Base-by-base conservation (phyloP, 2,113 vertebrate species). In the Daboia siamensis region DNA sequence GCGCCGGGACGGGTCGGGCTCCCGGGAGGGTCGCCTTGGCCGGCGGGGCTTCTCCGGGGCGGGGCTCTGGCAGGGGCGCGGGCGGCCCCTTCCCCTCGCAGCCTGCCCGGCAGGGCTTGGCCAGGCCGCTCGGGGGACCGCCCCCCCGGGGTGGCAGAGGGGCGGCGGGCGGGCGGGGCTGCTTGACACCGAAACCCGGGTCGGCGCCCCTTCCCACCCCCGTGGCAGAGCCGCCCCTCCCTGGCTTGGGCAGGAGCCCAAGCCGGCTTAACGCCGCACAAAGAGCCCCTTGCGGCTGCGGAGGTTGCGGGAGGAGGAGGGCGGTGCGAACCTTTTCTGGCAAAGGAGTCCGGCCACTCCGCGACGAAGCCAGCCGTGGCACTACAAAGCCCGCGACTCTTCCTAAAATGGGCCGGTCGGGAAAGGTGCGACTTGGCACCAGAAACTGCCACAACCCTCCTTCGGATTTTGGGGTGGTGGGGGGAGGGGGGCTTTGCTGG, bases 91-190 rank as follows among this genome's bases (percentile, higher is more conserved):
- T 21, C 74, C 74, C 33, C 74, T 6, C 20, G 3, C 0, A 39
- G 74, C 33, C 33, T 80, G 29, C 74, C 69, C 20, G 48, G 84
- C 12, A 6, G 4, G 39, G 80, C n/a, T 85, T 23, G 7, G 56
- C 21, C 21, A 23, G 56, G 7, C 56, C 56, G 56, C 0, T 21
- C 21, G 6, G 57, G 57, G 23, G 23, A 24, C 10, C 57, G 57
- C 57, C 21, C 23, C 24, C 0, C 7, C 23, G 23, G 23, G 57
- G 1, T 3, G 1, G n/a, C n/a, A n/a, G n/a, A n/a, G n/a, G n/a
- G n/a, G n/a, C n/a, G 57, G 59, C 7, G 48, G 48, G 48, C 6
- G 48, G 5, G 48, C 8, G 48, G 48, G 59, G 59, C 3, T 0
- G 59, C 9, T 24, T 59, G 24, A 23, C 57, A 9, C 3, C 9